Conservation (phyloP, 2,797 vertebrate species). For the Falco cherrug region DNA sequence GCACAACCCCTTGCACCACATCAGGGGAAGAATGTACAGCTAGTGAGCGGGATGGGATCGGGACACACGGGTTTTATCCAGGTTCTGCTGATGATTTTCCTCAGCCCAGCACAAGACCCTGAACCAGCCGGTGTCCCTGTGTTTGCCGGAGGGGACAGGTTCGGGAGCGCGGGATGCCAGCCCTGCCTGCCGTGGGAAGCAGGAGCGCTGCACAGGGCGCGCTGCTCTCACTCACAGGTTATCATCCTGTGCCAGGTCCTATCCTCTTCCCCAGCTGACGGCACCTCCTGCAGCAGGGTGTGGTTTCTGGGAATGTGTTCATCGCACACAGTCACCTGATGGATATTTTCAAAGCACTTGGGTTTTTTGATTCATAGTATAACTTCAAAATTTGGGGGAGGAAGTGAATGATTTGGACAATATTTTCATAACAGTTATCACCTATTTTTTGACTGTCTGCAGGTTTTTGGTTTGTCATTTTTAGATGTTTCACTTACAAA, state of each 20-base stretch:
- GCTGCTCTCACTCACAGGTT: neutral
- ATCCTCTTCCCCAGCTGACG: neutral
- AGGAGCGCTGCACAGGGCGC: neutral
- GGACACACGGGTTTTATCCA: neutral
- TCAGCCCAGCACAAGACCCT: neutral
- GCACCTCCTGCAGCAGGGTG: neutral
- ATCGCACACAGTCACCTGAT: neutral
- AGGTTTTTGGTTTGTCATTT: neutral
- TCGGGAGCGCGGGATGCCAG: accelerated
- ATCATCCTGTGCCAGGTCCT: neutral
- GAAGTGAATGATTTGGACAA: neutral
- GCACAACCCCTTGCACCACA: accelerated
- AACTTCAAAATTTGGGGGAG: neutral
- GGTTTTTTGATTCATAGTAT: neutral
- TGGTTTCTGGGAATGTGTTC: neutral
- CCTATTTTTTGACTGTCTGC: neutral
- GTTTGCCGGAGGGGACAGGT: neutral
- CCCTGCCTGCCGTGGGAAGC: neutral
- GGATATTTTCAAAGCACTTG: neutral
- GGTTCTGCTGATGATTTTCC: neutral
- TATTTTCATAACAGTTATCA: neutral
- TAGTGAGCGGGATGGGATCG: neutral
- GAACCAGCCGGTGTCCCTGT: neutral
- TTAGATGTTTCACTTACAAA: neutral
- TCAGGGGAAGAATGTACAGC: neutral